phyloP scores from a whole-genome alignment of 2,888 invertebrate genomes.

The Antheraea yamamai region DNA sequence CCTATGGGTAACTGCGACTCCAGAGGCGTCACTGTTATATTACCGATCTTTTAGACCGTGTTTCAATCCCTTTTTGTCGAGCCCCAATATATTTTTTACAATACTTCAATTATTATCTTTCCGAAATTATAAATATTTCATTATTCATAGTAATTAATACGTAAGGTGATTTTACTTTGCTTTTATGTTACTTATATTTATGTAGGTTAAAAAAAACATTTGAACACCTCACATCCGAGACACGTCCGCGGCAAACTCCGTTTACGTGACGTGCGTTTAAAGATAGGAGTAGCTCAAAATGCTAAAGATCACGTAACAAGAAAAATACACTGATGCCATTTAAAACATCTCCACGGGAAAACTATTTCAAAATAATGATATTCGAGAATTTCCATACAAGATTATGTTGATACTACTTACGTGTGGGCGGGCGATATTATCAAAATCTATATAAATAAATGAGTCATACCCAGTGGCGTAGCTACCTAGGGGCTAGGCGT shows the following conservation, averaged over 20 bases:
- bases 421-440: no score
- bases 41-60: no score
- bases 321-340: not conserved
- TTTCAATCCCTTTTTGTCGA: no score
- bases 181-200: not conserved
- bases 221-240: conserved; percentile 3
- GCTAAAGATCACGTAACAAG: not conserved
- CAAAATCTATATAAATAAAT: no score
- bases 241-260: conserved; percentile 3
- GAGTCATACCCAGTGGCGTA: no score
- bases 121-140: not conserved
- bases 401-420: no score
- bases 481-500: no score
- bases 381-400: not conserved
- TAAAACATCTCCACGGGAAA: not conserved
- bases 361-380: not conserved
- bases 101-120: no score
- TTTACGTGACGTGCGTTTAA: not conserved
- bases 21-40: no score
- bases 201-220: not conserved
- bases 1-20: no score
- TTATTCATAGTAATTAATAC: not conserved
- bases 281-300: not conserved
- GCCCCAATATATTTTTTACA: no score
- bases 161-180: not conserved